Percentiles rank a stretch among this genome's conserved stretches.
phyloP scores from a whole-genome alignment of 2,797 vertebrate genomes.

The Neopelma chrysocephalum region DNA sequence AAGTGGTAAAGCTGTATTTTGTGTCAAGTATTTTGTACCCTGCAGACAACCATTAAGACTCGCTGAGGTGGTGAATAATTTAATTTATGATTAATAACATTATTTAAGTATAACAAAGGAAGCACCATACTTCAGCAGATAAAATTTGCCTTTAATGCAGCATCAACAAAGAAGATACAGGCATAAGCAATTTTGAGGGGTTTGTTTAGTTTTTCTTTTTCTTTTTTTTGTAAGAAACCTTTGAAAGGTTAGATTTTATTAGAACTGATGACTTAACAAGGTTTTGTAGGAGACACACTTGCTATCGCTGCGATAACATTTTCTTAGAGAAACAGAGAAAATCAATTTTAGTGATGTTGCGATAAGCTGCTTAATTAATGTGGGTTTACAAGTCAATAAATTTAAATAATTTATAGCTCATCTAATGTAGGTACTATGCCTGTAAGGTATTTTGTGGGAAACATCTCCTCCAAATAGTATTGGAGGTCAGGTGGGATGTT shows the following conservation, averaged over 20 bases:
- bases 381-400: constrained; percentile 29
- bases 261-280: constrained; percentile 65
- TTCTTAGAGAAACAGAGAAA: constrained; percentile 35
- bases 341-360: constrained; percentile 55
- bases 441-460: background rate
- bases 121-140: constrained; percentile 38
- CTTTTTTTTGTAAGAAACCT: background rate
- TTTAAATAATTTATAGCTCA: constrained; percentile 58
- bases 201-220: background rate
- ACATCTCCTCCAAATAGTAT: background rate
- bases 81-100: constrained; percentile 69
- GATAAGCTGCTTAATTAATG: constrained; percentile 66
- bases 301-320: constrained; percentile 4
- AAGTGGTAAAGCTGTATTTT: constrained; percentile 48
- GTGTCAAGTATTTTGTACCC: constrained; percentile 47
- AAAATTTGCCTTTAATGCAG: constrained; percentile 61
- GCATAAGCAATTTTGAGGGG: constrained; percentile 50
- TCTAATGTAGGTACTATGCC: background rate
- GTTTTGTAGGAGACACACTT: constrained; percentile 18
- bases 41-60: constrained; percentile 29
- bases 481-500: constrained; percentile 33
- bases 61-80: constrained; percentile 55
- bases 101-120: constrained; percentile 27
- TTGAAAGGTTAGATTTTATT: constrained; percentile 65
- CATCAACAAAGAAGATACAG: constrained; percentile 43